phyloP scores from a whole-genome alignment of 2,113 vertebrate genomes.

The Ophthalmolycus amberensis region DNA sequence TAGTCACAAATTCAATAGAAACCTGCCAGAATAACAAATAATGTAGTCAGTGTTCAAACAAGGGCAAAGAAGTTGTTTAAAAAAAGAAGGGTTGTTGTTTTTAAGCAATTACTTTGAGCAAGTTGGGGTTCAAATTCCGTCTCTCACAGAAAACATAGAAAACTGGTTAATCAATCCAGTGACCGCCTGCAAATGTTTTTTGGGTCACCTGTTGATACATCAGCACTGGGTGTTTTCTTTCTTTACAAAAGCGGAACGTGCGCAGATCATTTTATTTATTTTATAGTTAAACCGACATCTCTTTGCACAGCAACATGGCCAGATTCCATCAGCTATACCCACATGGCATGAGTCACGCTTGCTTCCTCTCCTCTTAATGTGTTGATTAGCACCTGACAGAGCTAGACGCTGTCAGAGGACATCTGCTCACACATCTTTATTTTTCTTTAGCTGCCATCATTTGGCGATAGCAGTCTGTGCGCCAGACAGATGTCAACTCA shows the following conservation, averaged over 20 bases:
- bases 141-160: neutral
- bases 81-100: constrained; percentile 10
- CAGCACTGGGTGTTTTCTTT: neutral
- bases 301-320: constrained; percentile 30
- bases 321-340: constrained; percentile 49
- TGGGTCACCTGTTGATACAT: neutral
- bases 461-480: constrained; percentile 20
- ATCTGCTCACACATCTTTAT: constrained; percentile 63
- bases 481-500: constrained; percentile 45
- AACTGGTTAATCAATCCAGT: constrained; percentile 11
- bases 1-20: constrained; percentile 53
- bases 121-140: neutral
- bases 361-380: constrained; percentile 52
- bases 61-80: constrained; percentile 2
- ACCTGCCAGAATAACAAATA: constrained; percentile 42
- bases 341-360: constrained; percentile 56
- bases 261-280: constrained; percentile 14
- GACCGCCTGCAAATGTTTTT: constrained; percentile 7
- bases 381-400: constrained; percentile 75
- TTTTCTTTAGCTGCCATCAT: constrained; percentile 57
- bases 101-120: neutral
- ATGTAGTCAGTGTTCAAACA: constrained; percentile 29
- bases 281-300: constrained; percentile 37
- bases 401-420: constrained; percentile 62
- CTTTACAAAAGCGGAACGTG: neutral